These are phyloP conservation scores for Tigriopus japonicus DNA, from an alignment of 1,140 invertebrate species.

Conservation along the genomic window DNA sequence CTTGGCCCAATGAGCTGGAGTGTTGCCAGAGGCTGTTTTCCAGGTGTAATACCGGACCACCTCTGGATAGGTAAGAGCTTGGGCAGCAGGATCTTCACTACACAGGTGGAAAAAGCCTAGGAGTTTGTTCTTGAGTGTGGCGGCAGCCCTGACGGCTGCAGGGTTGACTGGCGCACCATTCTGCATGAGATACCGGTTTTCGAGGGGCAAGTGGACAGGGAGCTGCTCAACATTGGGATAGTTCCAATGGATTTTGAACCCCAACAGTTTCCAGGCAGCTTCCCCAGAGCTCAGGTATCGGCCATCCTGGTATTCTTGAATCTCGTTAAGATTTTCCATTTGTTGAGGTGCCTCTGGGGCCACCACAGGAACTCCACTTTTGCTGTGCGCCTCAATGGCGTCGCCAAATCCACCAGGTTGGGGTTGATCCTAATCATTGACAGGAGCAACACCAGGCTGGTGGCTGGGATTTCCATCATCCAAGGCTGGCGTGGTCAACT, in stretches of 20 bases:
- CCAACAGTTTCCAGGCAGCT: conserved; percentile 5
- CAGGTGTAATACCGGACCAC: not conserved
- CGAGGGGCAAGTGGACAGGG: not conserved
- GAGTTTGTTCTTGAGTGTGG: not conserved
- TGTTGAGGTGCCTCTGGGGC: not conserved
- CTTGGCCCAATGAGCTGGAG: not conserved
- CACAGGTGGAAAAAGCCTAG: not conserved
- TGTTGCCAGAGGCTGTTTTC: not conserved
- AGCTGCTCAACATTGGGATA: not conserved
- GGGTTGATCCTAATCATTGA: not conserved
- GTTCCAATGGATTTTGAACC: not conserved
- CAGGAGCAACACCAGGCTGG: too few species aligned
- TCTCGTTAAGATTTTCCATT: not conserved
- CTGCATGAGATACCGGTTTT: not conserved
- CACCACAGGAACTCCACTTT: not conserved
- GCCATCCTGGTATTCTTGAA: not conserved
- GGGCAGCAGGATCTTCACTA: not conserved
- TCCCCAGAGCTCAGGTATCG: not conserved
- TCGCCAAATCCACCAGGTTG: not conserved
- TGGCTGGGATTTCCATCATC: not conserved
- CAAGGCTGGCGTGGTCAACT: not conserved
- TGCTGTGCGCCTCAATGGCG: not conserved
- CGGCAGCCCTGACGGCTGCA: not conserved
- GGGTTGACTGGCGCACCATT: not conserved
- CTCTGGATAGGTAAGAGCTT: not conserved